Conservation (phyloP, 2,113 vertebrate species). For the Archocentrus centrarchus region DNA sequence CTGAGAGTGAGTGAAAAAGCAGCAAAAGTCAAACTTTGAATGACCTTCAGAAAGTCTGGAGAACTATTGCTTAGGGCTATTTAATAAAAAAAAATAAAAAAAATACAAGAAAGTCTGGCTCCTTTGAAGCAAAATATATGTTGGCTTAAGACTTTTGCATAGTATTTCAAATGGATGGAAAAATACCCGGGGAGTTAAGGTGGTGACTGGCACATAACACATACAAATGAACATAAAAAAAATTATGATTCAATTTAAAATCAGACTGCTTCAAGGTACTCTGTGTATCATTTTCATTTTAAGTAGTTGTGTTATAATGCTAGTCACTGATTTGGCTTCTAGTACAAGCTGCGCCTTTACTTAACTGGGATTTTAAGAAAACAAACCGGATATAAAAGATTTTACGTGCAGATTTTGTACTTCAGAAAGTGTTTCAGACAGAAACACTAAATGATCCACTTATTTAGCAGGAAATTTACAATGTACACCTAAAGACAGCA, state of each 20-base stretch:
- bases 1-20: too few relatives aligned
- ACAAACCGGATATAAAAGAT: background rate
- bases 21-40: too few relatives aligned
- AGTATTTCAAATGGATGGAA: background rate
- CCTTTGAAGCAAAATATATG: background rate
- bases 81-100: background rate
- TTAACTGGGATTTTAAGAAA: background rate
- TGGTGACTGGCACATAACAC: background rate
- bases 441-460: background rate
- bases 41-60: too few relatives aligned
- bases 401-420: background rate
- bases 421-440: background rate
- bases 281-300: background rate
- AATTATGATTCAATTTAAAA: background rate
- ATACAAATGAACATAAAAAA: background rate
- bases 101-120: background rate
- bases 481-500: conserved; percentile 12
- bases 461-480: background rate
- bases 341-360: background rate
- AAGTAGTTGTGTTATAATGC: background rate
- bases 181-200: too few relatives aligned
- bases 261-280: background rate
- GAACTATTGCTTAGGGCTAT: too few relatives aligned
- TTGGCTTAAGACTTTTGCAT: background rate
- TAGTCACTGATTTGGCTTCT: background rate